These are phyloP conservation scores for Acronicta psi DNA, from an alignment of 2,888 invertebrate genomes.

Conservation along the genomic window DNA sequence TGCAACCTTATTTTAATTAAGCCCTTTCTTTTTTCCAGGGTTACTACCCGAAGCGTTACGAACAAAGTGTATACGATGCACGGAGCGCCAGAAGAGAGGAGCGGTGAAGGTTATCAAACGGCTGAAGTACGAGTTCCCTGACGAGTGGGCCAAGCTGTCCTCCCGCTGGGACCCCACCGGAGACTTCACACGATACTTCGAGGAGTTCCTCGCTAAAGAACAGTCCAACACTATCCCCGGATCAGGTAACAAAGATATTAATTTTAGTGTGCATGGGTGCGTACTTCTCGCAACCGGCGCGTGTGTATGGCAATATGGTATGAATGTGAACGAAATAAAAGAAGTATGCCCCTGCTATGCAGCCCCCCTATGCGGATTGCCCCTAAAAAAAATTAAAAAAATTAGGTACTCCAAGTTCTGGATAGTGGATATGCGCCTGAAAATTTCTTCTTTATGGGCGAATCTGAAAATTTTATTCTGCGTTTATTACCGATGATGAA, in stretches of 20 bases:
- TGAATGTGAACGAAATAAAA: too few species aligned
- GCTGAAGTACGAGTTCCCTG: conserved; percentile 89
- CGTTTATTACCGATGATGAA: too few species aligned
- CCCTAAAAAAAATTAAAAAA: too few species aligned
- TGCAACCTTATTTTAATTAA: neutral
- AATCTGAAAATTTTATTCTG: too few species aligned
- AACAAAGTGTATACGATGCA: conserved; percentile 91
- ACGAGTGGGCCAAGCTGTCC: conserved; percentile 91
- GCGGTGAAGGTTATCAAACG: conserved; percentile 92
- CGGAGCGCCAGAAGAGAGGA: conserved; percentile 90
- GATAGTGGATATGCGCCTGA: too few species aligned
- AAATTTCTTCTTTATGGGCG: too few species aligned
- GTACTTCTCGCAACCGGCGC: too few species aligned
- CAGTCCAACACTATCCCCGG: conserved; percentile 76
- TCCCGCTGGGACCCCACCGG: conserved; percentile 93
- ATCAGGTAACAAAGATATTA: conserved; percentile 64
- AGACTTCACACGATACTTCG: conserved; percentile 87
- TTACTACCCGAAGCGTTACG: conserved; percentile 92
- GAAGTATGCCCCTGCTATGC: too few species aligned
- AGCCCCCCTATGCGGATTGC: too few species aligned
- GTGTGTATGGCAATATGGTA: too few species aligned
- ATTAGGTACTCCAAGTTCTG: too few species aligned
- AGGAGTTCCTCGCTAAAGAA: conserved; percentile 79
- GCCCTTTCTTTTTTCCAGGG: conserved; percentile 78
- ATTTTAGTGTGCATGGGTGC: too few species aligned